phyloP scores from a whole-genome alignment of 1,140 invertebrate genomes.

The Laodelphax striatellus region DNA sequence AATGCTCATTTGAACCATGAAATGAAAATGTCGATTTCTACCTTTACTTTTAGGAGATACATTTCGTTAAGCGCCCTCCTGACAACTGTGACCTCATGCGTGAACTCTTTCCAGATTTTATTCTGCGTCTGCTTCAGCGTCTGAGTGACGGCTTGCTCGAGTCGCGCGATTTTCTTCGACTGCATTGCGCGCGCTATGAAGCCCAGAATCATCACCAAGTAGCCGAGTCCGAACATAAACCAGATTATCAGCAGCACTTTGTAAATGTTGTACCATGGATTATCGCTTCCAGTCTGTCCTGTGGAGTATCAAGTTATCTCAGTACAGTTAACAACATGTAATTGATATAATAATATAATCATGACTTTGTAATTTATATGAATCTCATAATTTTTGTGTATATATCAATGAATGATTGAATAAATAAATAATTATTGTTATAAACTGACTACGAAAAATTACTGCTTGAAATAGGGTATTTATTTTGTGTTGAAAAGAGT shows the following conservation, averaged over 20 bases:
- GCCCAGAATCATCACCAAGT: slow-evolving; percentile 81
- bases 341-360: too few species aligned
- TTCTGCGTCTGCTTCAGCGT: slow-evolving; percentile 64
- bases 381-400: too few species aligned
- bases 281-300: slow-evolving; percentile 18
- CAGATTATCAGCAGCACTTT: slow-evolving; percentile 64
- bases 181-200: slow-evolving; percentile 65
- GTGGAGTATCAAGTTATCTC: neutral
- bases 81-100: slow-evolving; percentile 58
- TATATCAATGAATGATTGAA: too few species aligned
- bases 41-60: slow-evolving; percentile 64
- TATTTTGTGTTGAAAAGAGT: too few species aligned
- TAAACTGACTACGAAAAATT: too few species aligned
- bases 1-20: neutral
- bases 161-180: slow-evolving; percentile 57
- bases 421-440: too few species aligned
- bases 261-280: slow-evolving; percentile 47
- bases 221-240: slow-evolving; percentile 84
- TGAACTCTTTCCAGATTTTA: slow-evolving; percentile 64
- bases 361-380: too few species aligned
- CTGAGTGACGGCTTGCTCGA: slow-evolving; percentile 62
- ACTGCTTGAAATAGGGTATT: too few species aligned
- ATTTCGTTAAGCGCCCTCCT: slow-evolving; percentile 64
- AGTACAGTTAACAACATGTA: neutral
- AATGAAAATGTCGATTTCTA: slow-evolving; percentile 28